These are phyloP conservation scores for Acromyrmex echinatior DNA, from an alignment of 1,140 invertebrate species.

Conservation along the genomic window DNA sequence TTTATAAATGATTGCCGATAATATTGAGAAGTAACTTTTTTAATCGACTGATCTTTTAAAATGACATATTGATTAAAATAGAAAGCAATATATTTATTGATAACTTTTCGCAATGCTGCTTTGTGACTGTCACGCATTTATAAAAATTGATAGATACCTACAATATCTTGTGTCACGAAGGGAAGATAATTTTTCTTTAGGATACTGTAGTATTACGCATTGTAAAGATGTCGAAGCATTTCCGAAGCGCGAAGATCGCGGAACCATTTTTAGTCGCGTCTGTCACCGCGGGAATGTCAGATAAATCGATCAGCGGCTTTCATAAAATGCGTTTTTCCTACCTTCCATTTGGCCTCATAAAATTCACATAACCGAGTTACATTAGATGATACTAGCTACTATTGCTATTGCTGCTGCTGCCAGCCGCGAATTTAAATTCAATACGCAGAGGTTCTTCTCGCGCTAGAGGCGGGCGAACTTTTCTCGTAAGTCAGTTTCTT, in stretches of 20 bases:
- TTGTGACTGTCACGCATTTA: background rate
- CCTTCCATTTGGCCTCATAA: slow-evolving; percentile 63
- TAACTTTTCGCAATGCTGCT: background rate
- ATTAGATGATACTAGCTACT: slow-evolving; percentile 60
- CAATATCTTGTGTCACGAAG: background rate
- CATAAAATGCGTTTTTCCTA: slow-evolving; percentile 52
- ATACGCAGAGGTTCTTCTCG: slow-evolving; percentile 32
- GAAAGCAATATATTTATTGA: slow-evolving; percentile 20
- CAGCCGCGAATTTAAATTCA: slow-evolving; percentile 61
- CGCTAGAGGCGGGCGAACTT: slow-evolving; percentile 32
- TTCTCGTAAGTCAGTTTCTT: slow-evolving; percentile 66
- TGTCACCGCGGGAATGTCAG: slow-evolving; percentile 45
- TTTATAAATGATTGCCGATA: slow-evolving; percentile 6
- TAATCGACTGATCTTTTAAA: background rate
- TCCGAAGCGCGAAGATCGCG: slow-evolving; percentile 34
- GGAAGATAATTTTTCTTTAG: background rate
- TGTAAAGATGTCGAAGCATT: slow-evolving; percentile 3
- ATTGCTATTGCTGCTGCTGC: background rate
- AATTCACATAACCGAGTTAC: slow-evolving; percentile 63
- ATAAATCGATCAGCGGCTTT: slow-evolving; percentile 60
- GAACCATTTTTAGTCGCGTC: slow-evolving; percentile 50
- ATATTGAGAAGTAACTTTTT: slow-evolving; percentile 12
- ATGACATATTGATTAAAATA: background rate
- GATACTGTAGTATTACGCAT: background rate
- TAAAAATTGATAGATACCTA: slow-evolving; percentile 20